Conservation (phyloP, 1,140 invertebrate genomes). For the Procambarus virginalis region DNA sequence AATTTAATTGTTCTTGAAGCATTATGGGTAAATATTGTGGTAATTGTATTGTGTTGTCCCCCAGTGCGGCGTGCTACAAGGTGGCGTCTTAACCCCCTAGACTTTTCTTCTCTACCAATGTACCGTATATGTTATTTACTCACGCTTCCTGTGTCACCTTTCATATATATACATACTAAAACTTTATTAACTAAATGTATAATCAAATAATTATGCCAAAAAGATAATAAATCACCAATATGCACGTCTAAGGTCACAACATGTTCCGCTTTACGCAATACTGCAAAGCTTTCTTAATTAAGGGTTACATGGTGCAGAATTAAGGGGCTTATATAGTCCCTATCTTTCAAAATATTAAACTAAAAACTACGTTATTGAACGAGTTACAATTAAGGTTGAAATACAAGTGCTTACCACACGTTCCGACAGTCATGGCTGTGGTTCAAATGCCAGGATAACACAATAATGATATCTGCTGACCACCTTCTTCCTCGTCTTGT, state of each 20-base stretch:
- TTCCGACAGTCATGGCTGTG: background rate
- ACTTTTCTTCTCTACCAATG: background rate
- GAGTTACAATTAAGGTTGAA: background rate
- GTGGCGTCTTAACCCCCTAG: background rate
- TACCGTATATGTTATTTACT: background rate
- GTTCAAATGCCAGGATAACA: background rate
- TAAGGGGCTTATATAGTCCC: too few relatives aligned
- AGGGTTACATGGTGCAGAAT: too few relatives aligned
- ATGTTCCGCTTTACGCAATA: too few relatives aligned
- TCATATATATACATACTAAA: too few relatives aligned
- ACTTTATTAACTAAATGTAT: too few relatives aligned
- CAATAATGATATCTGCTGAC: background rate
- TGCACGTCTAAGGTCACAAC: too few relatives aligned
- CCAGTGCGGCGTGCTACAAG: background rate
- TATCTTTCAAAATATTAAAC: background rate
- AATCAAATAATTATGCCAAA: too few relatives aligned
- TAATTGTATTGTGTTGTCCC: background rate
- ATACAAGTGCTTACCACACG: background rate
- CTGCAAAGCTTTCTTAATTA: too few relatives aligned
- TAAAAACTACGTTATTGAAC: background rate
- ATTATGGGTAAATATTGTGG: background rate
- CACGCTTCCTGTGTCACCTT: too few relatives aligned
- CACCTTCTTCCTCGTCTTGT: background rate
- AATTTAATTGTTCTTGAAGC: background rate
- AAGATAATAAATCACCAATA: too few relatives aligned